These are phyloP conservation scores for Cheilosia soror DNA, from an alignment of 2,888 invertebrate genomes.

Conservation along the genomic window DNA sequence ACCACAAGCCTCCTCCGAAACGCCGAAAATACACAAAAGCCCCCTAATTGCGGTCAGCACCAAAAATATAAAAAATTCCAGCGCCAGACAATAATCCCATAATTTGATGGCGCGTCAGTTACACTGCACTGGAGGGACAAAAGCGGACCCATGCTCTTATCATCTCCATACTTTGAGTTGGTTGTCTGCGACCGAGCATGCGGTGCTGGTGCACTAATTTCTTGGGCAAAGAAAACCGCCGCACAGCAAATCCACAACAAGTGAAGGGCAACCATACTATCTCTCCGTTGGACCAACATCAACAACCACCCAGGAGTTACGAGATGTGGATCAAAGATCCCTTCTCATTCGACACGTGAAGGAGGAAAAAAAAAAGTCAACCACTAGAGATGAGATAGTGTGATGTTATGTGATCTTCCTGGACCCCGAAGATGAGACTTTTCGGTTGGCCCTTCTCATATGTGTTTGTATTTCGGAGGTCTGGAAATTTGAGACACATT, in stretches of 20 bases:
- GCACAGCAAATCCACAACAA: constrained; percentile 15
- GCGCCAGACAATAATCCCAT: constrained; percentile 72
- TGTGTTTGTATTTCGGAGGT: constrained; percentile 32
- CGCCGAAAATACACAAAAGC: constrained; percentile 41
- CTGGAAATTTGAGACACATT: constrained; percentile 49
- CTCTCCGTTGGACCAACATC: constrained; percentile 26
- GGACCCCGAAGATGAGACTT: constrained; percentile 22
- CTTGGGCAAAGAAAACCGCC: constrained; percentile 27
- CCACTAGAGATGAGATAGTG: constrained; percentile 17
- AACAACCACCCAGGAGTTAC: constrained; percentile 52
- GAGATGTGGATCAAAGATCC: constrained; percentile 44
- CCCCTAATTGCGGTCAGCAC: constrained; percentile 60
- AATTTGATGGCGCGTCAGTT: constrained; percentile 67
- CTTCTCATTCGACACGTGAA: constrained; percentile 35
- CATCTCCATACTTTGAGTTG: constrained; percentile 4
- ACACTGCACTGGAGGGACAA: constrained; percentile 34
- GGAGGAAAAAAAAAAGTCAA: constrained; percentile 5
- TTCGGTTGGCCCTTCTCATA: constrained; percentile 38
- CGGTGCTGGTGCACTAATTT: constrained; percentile 51
- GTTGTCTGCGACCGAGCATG: constrained; percentile 15
- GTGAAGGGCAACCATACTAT: constrained; percentile 36
- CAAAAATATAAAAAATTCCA: constrained; percentile 38
- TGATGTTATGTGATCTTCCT: constrained; percentile 53
- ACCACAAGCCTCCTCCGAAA: constrained; percentile 14
- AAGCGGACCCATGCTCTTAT: constrained; percentile 43